Percentiles rank a stretch among this genome's conserved stretches.
phyloP scores from a whole-genome alignment of 2,797 vertebrate species.

The Mus spretus region DNA sequence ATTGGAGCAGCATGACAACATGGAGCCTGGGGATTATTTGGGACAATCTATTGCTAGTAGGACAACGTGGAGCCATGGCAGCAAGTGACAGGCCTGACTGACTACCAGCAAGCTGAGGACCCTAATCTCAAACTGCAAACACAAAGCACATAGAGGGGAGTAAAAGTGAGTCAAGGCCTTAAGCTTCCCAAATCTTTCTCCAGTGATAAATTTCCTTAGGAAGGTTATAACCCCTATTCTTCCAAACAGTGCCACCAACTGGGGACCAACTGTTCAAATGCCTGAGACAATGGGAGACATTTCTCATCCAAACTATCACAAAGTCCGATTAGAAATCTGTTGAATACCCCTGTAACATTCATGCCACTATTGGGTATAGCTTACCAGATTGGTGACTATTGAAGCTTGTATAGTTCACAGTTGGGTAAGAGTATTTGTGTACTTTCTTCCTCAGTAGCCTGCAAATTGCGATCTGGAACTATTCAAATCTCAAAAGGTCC shows the following conservation, averaged over 20 bases:
- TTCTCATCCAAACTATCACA: neutral
- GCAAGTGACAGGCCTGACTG: neutral
- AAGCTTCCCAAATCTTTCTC: neutral
- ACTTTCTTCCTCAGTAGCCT: neutral
- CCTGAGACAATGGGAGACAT: neutral
- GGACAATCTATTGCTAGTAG: slow-evolving; percentile 12
- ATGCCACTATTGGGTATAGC: neutral
- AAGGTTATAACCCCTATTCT: neutral
- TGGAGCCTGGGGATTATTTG: slow-evolving; percentile 36
- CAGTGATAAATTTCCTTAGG: neutral
- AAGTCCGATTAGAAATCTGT: neutral
- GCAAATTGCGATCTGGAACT: neutral
- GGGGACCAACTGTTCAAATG: neutral
- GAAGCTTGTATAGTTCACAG: neutral
- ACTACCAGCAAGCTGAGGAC: neutral
- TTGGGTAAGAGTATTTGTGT: neutral
- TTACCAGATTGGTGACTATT: neutral
- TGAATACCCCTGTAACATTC: neutral
- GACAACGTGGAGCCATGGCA: too few species aligned
- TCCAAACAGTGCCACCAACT: neutral
- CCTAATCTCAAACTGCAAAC: neutral
- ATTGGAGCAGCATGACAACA: slow-evolving; percentile 33
- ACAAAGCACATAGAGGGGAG: neutral
- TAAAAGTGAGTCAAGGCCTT: neutral
- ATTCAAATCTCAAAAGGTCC: slow-evolving; percentile 20